Evolutionary conservation across 2,113 vertebrate species (phyloP), one percentile per base, ranked within the genome.

Genomic region (Megaceryle maxima): DNA sequence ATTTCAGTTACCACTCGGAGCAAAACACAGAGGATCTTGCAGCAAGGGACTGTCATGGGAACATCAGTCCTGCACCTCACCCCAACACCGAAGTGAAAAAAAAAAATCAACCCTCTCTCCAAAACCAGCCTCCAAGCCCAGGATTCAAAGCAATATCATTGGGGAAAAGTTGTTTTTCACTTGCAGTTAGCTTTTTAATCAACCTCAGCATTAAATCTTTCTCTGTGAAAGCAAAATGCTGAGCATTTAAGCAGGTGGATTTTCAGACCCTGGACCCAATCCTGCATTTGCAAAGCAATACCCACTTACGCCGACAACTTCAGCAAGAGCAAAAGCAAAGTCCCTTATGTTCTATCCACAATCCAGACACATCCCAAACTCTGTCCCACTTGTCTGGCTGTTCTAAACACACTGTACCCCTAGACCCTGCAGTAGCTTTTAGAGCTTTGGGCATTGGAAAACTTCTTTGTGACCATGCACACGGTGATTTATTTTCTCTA

Each of bases 211-310:
- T 43, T 90, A 1, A 13, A 57, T 80, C 80, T 62, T 75, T 57
- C 66, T 10, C 37, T 46, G 37, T 63, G 60, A 94, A 91, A 79
- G 75, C 77, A 86, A 92, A 90, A 70, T 0, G 11, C 82, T 89
- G 78, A 83, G 78, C 62, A 14, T 84, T 76, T 44, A 83, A 91
- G 73, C 83, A 96, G 84, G 90, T 95, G 90, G 77, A 96, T 95
- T 93, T 92, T 91, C 85, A 80, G 82, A 26, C 67, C n/a, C 48
- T 22, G 50, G 68, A 53, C 50, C 35, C 55, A 57, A 53, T 39
- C 67, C 64, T 67, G 60, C 1, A 0, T 56, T 72, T 3, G 2
- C 21, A 83, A 83, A 87, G 46, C 73, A 56, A 39, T 7, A 59
- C 3, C 28, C 50, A 57, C 31, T 72, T 66, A 29, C 69, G 70